Evolutionary conservation across 2,113 vertebrate genomes (phyloP), one percentile per base, ranked within the genome.

Genomic region (Talpa occidentalis): DNA sequence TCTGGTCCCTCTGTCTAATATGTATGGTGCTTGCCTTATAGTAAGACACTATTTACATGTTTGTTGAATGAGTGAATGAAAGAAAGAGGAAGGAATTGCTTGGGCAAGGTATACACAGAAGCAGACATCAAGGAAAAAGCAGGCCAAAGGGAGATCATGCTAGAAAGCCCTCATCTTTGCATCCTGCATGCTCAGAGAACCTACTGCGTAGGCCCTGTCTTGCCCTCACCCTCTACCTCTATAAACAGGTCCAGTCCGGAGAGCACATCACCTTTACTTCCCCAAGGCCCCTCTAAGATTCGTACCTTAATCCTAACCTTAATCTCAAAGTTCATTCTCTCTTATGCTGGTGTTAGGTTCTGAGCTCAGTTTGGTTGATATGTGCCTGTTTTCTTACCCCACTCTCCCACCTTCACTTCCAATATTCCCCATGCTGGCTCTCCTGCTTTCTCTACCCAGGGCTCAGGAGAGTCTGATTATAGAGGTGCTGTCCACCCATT

Each of bases 91-190:
- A 83, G 56, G 59, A 92, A 74, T 14, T 79, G 62, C 73, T 10
- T 14, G 5, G 28, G 64, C 26, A 67, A 30, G 37, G 24, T n/a
- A 44, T 10, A 60, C 44, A 90, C 37, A 56, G 60, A 78, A 88
- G 40, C 56, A 74, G 70, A 94, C 67, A 60, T 14, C 30, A 24
- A 91, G 77, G 79, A 93, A 86, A 86, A 83, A 66, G 6, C 54
- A 56, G 73, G 64, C 14, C 35, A 59, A 74, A 78, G 35, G 16
- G 30, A 72, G 59, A 56, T 74, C 11, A 32, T 92, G 69, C 26
- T 60, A 90, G 76, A 79, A 90, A 90, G 81, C 14, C 24, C 49
- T 56, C 22, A 40, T 67, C 52, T 80, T 86, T 86, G 74, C 49
- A 62, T 62, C 15, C 70, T 49, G 52, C 6, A 1, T 12, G 40